A percentile compares a stretch with the other conserved stretches of the same genome.
phyloP scores from a whole-genome alignment of 2,888 invertebrate species.

The Torymus tubicola region DNA sequence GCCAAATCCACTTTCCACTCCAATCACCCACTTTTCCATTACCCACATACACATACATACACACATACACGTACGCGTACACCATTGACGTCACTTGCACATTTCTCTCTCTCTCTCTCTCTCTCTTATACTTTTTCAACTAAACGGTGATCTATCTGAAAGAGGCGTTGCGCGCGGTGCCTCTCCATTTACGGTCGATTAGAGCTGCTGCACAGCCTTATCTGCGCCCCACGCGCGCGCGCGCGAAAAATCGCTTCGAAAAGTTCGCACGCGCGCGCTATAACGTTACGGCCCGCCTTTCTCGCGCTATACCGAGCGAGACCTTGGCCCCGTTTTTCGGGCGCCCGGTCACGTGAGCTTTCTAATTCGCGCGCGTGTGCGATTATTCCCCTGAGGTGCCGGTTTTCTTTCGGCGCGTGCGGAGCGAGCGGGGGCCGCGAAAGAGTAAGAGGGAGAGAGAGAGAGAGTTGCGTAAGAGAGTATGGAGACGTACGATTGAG shows the following conservation, averaged over 20 bases:
- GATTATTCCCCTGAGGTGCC: too few species aligned
- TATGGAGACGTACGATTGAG: too few species aligned
- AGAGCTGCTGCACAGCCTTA: not conserved
- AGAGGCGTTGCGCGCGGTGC: not conserved
- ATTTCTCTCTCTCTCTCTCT: too few species aligned
- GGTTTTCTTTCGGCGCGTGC: too few species aligned
- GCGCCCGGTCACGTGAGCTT: conserved; percentile 29
- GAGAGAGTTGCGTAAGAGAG: too few species aligned
- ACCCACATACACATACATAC: too few species aligned
- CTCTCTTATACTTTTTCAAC: too few species aligned
- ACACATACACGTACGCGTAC: too few species aligned
- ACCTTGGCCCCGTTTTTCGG: conserved; percentile 57
- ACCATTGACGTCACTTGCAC: conserved; percentile 1
- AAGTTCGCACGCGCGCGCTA: conserved; percentile 53
- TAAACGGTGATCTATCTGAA: too few species aligned
- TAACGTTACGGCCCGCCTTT: conserved; percentile 59
- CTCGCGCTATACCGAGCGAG: conserved; percentile 27
- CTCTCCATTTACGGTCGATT: conserved; percentile 17
- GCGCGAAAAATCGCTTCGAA: conserved; percentile 28
- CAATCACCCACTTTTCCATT: not conserved
- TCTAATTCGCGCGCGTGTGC: conserved; percentile 23
- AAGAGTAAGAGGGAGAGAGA: too few species aligned
- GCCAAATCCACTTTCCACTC: not conserved
- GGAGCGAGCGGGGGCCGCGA: too few species aligned
- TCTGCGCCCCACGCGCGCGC: not conserved